Conservation (phyloP, 2,888 invertebrate species). For the Lucinisca nassula region DNA sequence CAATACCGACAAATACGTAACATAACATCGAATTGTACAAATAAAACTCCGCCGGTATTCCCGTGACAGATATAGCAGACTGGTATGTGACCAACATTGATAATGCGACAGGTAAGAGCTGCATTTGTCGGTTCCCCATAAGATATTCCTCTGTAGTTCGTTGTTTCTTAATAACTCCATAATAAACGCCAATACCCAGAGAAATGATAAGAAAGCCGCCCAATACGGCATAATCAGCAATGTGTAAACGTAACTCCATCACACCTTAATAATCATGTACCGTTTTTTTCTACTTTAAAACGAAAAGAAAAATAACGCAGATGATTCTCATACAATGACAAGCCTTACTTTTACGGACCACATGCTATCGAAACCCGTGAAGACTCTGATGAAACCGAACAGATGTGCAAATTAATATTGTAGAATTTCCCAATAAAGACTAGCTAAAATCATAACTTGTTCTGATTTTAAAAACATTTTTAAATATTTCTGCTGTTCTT, state of each 20-base stretch:
- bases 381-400: too few species aligned
- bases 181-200: slow-evolving; percentile 68
- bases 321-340: too few species aligned
- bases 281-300: too few species aligned
- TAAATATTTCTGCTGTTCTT: too few species aligned
- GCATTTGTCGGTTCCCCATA: slow-evolving; percentile 73
- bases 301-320: too few species aligned
- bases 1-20: slow-evolving; percentile 56
- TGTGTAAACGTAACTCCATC: slow-evolving; percentile 32
- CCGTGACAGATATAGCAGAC: slow-evolving; percentile 78
- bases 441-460: too few species aligned
- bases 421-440: too few species aligned
- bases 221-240: slow-evolving; percentile 62
- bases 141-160: slow-evolving; percentile 74
- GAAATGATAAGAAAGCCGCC: slow-evolving; percentile 55
- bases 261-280: too few species aligned
- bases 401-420: too few species aligned
- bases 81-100: slow-evolving; percentile 79
- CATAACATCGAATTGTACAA: slow-evolving; percentile 69
- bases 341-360: too few species aligned
- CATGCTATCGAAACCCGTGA: too few species aligned
- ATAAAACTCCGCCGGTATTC: slow-evolving; percentile 74
- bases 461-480: too few species aligned
- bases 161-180: slow-evolving; percentile 61
- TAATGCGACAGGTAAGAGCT: slow-evolving; percentile 75